Evolutionary conservation across 1,140 invertebrate species (phyloP), one percentile per base, ranked within the genome.

Genomic region (Chelonus insularis): DNA sequence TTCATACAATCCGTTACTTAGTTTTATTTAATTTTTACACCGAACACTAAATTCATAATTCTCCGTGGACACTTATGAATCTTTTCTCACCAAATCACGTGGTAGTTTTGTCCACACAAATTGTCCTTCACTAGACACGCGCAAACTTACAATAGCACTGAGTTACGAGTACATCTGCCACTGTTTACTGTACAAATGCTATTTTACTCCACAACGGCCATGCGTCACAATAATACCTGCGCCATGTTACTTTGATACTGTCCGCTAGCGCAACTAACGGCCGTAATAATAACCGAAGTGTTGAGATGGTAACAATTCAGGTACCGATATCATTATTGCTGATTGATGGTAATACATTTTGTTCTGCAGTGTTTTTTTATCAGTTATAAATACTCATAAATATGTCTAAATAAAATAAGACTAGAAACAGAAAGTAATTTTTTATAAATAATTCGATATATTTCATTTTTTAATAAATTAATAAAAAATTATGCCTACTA

Each of bases 41-140:
- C n/a, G n/a, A 23, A 6, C 5, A 32, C 48, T 5, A 7, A 4
- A 3, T 12, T 29, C 29, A 52, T n/a, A 52, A 2, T 12, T 36
- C 25, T 52, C 12, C 29, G 25, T n/a, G 37, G 43, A 11, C 20
- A 47, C 20, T 47, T 32, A 32, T 32, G 4, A 37, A 36, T 34
- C 41, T 43, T 57, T 20, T 57, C 55, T 47, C 45, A 48, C 8
- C 14, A 14, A 25, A 58, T 58, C 57, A 58, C 57, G 57, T 58
- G 57, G 57, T 41, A 14, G 41, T 43, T 37, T 36, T 21, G 41
- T 11, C 36, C 36, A 37, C 52, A 36, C 52, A 34, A 41, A 60
- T 60, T 54, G 58, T 60, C 58, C 39, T 54, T 43, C 25, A 60
- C 39, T 23, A 52, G 57, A 60, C 58, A 60, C 50, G 48, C 58